Evolutionary conservation across 2,888 invertebrate species (phyloP).

Genomic region (Allacma fusca): DNA sequence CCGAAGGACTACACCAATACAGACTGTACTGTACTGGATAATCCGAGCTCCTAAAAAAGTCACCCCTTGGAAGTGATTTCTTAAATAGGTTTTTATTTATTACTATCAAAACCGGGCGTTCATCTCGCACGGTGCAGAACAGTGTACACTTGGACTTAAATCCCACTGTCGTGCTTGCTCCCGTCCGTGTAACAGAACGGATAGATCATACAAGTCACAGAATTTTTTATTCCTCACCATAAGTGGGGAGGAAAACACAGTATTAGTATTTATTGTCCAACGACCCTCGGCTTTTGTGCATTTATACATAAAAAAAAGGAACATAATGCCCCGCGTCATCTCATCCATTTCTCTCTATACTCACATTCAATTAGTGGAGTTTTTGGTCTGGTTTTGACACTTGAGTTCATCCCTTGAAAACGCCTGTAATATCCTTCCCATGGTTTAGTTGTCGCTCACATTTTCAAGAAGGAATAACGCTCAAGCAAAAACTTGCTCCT

Average conservation of each 20-base stretch:
- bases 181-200: too few relatives aligned
- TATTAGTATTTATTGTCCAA: constrained; percentile 31
- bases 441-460: constrained; percentile 26
- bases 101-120: not conserved
- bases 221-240: not conserved
- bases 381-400: constrained; percentile 31
- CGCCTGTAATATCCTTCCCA: constrained; percentile 14
- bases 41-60: not conserved
- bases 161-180: not conserved
- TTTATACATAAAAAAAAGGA: not conserved
- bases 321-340: not conserved
- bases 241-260: not conserved
- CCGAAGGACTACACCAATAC: not conserved
- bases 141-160: not conserved
- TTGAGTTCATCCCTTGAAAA: not conserved
- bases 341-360: constrained; percentile 20
- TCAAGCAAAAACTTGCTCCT: not conserved
- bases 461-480: not conserved
- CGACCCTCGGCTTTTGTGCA: constrained; percentile 24
- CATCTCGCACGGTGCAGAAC: not conserved
- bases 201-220: not conserved
- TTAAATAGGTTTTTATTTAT: constrained; percentile 21
- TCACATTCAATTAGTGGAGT: constrained; percentile 24
- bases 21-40: not conserved
- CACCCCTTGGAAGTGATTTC: constrained; percentile 6